Conservation (phyloP, 2,797 vertebrate species). For the Iguana delicatissima region DNA sequence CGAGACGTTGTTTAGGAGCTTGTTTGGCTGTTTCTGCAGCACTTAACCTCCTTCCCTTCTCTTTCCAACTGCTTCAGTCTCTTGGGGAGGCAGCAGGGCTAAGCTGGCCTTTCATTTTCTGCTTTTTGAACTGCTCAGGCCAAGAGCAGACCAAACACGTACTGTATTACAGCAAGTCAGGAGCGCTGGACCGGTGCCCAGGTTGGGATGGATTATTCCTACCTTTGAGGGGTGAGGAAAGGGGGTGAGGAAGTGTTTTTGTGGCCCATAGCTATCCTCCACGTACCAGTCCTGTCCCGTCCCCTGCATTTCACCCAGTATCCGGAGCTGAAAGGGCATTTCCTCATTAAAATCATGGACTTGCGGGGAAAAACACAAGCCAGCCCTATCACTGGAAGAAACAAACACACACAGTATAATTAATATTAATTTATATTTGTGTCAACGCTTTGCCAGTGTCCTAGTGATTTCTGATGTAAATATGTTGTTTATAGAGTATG, state of each 20-base stretch:
- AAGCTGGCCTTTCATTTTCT: no score
- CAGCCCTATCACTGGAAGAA: constrained; percentile 76
- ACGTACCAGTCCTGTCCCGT: constrained; percentile 66
- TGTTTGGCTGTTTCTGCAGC: no score
- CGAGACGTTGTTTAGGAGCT: no score
- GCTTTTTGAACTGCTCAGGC: background rate
- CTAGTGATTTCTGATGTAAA: constrained; percentile 95
- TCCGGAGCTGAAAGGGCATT: constrained; percentile 66
- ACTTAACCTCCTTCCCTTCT: no score
- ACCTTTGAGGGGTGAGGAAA: background rate
- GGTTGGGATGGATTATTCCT: constrained; percentile 4
- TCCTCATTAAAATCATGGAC: constrained; percentile 78
- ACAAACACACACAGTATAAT: constrained; percentile 73
- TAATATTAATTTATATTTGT: constrained; percentile 99
- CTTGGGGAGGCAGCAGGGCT: no score
- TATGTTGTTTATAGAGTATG: constrained; percentile 98
- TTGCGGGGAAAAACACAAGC: constrained; percentile 46
- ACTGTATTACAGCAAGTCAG: no score
- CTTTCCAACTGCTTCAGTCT: no score
- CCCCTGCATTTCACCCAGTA: constrained; percentile 61
- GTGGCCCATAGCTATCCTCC: constrained; percentile 57
- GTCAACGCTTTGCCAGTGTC: constrained; percentile 90
- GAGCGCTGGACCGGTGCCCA: constrained; percentile 34
- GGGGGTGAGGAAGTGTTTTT: fast-evolving
- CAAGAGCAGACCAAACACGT: background rate